A percentile compares a stretch with the other conserved stretches of the same genome.
phyloP scores from a whole-genome alignment of 2,888 invertebrate genomes.

The Nycteola revayana region DNA sequence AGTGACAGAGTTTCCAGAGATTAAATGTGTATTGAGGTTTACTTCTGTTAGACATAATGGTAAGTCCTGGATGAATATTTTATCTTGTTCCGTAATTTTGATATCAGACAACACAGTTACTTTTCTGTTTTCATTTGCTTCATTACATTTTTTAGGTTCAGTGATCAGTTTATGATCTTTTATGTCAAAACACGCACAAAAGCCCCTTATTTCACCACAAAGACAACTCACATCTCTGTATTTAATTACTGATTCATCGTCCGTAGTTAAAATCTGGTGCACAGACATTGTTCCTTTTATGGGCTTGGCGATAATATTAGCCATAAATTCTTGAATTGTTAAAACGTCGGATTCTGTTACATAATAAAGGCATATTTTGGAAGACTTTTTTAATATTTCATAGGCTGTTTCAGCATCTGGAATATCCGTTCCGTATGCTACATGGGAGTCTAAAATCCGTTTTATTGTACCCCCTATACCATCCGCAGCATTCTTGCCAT shows the following conservation, averaged over 20 bases:
- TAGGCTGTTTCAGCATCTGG: slow-evolving; percentile 6
- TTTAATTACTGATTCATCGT: slow-evolving; percentile 4
- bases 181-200: too few species aligned
- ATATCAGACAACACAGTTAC: too few species aligned
- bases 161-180: too few species aligned
- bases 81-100: too few species aligned
- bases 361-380: slow-evolving; percentile 5
- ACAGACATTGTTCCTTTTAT: slow-evolving; percentile 7
- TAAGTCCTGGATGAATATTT: too few species aligned
- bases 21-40: too few species aligned
- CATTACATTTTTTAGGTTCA: too few species aligned
- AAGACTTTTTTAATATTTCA: slow-evolving; percentile 5
- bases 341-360: slow-evolving; percentile 3
- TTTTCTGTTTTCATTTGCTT: too few species aligned
- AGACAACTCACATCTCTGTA: slow-evolving; percentile 6
- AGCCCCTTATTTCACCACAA: too few species aligned
- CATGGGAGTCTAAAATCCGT: slow-evolving; percentile 7
- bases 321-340: slow-evolving; percentile 3
- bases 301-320: slow-evolving; percentile 3
- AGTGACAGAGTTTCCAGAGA: too few species aligned
- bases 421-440: slow-evolving; percentile 11
- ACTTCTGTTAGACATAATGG: too few species aligned
- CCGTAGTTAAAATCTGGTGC: too few species aligned
- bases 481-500: slow-evolving; percentile 15
- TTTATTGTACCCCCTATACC: slow-evolving; percentile 11